A percentile compares a stretch with the other conserved stretches of the same genome.
These are phyloP conservation scores for Sussaba pulchella DNA, from an alignment of 2,888 invertebrate species.

Conservation along the genomic window DNA sequence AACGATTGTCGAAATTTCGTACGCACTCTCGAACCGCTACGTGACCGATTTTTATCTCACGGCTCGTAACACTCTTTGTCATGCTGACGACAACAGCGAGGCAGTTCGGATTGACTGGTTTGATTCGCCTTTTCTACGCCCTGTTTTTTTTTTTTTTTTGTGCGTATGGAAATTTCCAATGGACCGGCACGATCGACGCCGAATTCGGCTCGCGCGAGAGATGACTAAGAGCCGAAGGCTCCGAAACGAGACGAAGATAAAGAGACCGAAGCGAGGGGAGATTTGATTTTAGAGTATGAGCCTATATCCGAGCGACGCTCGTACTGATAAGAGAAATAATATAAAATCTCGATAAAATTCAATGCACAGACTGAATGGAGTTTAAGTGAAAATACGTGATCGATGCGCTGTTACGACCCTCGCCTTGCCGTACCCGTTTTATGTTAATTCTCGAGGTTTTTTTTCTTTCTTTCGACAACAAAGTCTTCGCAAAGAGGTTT, in stretches of 20 bases:
- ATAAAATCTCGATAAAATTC: constrained; percentile 65
- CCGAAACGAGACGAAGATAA: constrained; percentile 31
- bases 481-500: constrained; percentile 43
- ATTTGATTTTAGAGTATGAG: constrained; percentile 38
- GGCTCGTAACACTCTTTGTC: constrained; percentile 18
- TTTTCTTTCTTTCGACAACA: constrained; percentile 22
- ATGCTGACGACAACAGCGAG: constrained; percentile 10
- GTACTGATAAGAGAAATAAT: constrained; percentile 61
- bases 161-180: constrained; percentile 60
- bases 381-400: constrained; percentile 69
- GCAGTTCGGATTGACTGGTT: constrained; percentile 2
- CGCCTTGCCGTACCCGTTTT: constrained; percentile 41
- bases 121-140: constrained; percentile 30
- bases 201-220: constrained; percentile 11
- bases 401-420: constrained; percentile 61
- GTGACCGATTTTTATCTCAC: constrained; percentile 60
- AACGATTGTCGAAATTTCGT: constrained; percentile 41
- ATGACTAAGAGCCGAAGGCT: constrained; percentile 29
- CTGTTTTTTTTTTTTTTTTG: constrained; percentile 10
- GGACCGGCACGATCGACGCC: constrained; percentile 54
- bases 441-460: constrained; percentile 56
- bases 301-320: constrained; percentile 46
- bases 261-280: constrained; percentile 41
- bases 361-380: constrained; percentile 36
- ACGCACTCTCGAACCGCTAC: constrained; percentile 30